A percentile compares a stretch with the other conserved stretches of the same genome.
phyloP scores from a whole-genome alignment of 1,140 invertebrate species.

The Asbolus verrucosus region DNA sequence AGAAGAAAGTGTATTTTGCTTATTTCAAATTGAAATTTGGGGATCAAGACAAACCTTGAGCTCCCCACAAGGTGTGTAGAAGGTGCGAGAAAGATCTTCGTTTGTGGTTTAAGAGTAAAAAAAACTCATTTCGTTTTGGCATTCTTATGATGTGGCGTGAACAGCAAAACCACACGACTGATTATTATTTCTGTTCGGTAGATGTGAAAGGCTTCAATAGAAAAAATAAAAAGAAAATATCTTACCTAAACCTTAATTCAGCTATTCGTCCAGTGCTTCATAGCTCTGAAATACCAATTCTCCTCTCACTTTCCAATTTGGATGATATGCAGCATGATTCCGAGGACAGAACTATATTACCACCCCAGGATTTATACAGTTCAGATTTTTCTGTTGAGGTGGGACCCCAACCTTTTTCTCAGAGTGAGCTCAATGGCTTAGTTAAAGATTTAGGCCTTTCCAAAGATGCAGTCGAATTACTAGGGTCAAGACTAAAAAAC shows the following conservation, averaged over 20 bases:
- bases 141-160: neutral
- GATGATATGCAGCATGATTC: neutral
- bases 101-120: slow-evolving; percentile 46
- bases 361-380: neutral
- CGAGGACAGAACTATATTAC: neutral
- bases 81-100: slow-evolving; percentile 40
- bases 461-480: slow-evolving; percentile 59
- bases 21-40: slow-evolving; percentile 46
- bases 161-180: too few species aligned
- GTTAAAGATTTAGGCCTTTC: slow-evolving; percentile 60
- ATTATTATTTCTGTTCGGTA: neutral
- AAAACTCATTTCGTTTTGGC: neutral
- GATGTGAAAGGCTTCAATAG: neutral
- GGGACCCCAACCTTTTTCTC: slow-evolving; percentile 45
- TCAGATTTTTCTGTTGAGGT: neutral
- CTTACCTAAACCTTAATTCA: slow-evolving; percentile 9
- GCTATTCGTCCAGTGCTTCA: neutral
- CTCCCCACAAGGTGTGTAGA: slow-evolving; percentile 22
- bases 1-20: slow-evolving; percentile 44
- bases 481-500: slow-evolving; percentile 56
- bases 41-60: slow-evolving; percentile 44
- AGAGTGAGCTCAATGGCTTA: slow-evolving; percentile 60
- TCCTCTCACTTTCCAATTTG: neutral
- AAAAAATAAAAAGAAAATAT: slow-evolving; percentile 22
- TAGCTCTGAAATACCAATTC: neutral